These are phyloP conservation scores for Rhinolophus sinicus DNA, from an alignment of 2,113 vertebrate species.

Conservation along the genomic window DNA sequence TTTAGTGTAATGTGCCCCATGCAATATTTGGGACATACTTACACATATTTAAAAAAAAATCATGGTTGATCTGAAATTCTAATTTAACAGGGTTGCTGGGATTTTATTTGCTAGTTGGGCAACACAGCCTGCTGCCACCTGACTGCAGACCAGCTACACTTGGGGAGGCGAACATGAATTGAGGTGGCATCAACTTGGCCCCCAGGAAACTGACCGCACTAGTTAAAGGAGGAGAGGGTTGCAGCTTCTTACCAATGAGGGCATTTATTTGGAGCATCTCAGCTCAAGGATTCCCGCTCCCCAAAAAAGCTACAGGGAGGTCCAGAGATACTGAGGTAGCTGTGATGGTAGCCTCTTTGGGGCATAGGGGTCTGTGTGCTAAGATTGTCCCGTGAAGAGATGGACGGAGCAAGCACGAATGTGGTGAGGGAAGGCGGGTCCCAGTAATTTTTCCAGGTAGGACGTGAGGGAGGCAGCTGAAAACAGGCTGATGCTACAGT, in stretches of 20 bases:
- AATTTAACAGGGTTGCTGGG: too few relatives aligned
- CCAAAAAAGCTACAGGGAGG: neutral
- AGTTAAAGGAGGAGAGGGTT: neutral
- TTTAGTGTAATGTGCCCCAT: neutral
- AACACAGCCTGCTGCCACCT: neutral
- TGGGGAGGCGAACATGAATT: accelerated
- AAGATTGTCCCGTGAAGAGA: accelerated
- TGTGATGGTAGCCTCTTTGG: neutral
- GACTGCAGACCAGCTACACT: neutral
- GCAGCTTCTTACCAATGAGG: neutral
- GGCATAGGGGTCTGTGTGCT: neutral
- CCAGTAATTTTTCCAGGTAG: neutral
- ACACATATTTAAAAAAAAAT: neutral
- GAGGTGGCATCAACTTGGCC: accelerated
- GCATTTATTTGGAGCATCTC: neutral
- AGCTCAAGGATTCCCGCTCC: neutral
- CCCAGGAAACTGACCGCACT: neutral
- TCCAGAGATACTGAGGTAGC: neutral
- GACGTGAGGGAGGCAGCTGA: neutral
- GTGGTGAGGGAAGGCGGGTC: accelerated
- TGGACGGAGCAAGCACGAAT: accelerated
- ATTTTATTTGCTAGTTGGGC: neutral
- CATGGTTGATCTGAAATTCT: neutral
- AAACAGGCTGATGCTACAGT: neutral
- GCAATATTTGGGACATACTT: neutral